Percentiles rank a stretch among this genome's conserved stretches.
Conservation (phyloP, 2,113 vertebrate species). For the Collichthys lucidus region DNA sequence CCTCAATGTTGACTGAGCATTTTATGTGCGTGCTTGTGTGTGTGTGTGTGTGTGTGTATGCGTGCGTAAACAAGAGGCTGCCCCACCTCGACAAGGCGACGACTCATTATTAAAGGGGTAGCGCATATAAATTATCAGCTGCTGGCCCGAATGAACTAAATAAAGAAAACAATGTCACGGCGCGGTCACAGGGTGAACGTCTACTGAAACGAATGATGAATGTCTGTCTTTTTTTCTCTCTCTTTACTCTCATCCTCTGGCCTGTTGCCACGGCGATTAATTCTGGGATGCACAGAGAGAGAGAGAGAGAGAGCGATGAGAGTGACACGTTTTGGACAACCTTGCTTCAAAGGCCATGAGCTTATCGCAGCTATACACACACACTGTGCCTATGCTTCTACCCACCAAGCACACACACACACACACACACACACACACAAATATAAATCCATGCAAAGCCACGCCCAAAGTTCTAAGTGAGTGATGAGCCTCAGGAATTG, state of each 20-base stretch:
- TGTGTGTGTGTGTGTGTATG: not conserved
- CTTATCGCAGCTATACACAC: constrained; percentile 85
- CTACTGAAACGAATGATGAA: constrained; percentile 69
- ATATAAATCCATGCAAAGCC: constrained; percentile 28
- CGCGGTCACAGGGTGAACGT: constrained; percentile 57
- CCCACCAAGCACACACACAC: constrained; percentile 23
- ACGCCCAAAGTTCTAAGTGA: constrained; percentile 17
- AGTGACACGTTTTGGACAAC: constrained; percentile 73
- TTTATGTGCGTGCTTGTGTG: constrained; percentile 16
- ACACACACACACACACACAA: too few species aligned
- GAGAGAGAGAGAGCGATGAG: constrained; percentile 1
- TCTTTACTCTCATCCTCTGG: constrained; percentile 51
- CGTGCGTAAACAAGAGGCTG: constrained; percentile 37
- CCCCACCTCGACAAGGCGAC: constrained; percentile 27
- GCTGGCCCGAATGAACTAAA: constrained; percentile 59
- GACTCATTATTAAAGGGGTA: constrained; percentile 62
- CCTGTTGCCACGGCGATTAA: constrained; percentile 65
- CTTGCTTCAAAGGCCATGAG: constrained; percentile 86
- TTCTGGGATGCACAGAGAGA: constrained; percentile 48
- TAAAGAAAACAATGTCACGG: constrained; percentile 73
- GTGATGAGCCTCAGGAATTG: not conserved
- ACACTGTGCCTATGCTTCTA: constrained; percentile 1
- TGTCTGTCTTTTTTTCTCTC: constrained; percentile 38
- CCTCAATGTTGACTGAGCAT: constrained; percentile 57
- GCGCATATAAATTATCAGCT: constrained; percentile 71